phyloP scores from a whole-genome alignment of 2,113 vertebrate species.

The Callipepla squamata region DNA sequence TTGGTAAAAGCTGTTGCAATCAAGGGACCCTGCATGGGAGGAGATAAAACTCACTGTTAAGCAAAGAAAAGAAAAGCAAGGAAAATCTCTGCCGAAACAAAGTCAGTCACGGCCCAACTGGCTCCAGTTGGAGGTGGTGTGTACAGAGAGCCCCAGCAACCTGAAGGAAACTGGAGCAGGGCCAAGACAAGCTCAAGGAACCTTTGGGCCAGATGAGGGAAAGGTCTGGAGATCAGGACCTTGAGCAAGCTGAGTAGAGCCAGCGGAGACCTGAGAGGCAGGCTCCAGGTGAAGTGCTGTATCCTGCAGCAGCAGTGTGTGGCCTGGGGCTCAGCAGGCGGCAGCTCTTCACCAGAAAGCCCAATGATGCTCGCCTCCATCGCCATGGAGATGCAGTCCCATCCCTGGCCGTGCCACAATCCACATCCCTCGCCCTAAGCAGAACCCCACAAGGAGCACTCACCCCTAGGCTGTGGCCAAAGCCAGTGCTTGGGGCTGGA shows the following conservation, averaged over 20 bases:
- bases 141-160: neutral
- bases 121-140: neutral
- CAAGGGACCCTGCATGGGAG: constrained; percentile 90
- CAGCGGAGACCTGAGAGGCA: neutral
- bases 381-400: neutral
- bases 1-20: constrained; percentile 99
- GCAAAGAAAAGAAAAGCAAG: neutral
- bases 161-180: neutral
- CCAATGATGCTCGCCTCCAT: neutral
- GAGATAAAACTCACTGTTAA: constrained; percentile 2
- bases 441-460: constrained; percentile 56
- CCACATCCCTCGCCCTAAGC: neutral
- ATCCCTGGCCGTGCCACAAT: neutral
- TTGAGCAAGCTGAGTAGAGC: neutral
- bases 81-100: neutral
- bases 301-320: fast-evolving
- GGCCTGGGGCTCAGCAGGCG: neutral
- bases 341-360: neutral
- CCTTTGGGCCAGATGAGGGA: neutral
- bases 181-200: neutral
- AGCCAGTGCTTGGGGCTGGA: constrained; percentile 95
- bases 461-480: constrained; percentile 97
- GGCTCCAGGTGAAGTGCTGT: neutral
- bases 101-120: neutral
- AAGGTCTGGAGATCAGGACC: neutral